Conservation (phyloP, 2,113 vertebrate genomes). For the Morphnarchus princeps region DNA sequence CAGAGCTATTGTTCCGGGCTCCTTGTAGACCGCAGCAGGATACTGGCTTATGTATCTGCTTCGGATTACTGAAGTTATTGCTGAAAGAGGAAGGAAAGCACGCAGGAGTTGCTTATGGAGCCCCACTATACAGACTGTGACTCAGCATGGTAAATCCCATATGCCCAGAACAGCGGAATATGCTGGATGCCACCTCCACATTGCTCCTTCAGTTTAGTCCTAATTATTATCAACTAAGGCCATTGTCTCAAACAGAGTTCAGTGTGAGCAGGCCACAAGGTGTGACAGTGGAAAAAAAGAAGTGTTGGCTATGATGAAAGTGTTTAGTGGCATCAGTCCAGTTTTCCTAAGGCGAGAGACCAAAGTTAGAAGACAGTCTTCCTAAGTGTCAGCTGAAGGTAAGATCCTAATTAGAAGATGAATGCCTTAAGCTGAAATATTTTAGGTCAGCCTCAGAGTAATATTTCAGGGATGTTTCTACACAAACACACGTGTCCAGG, state of each 20-base stretch:
- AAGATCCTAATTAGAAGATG: background rate
- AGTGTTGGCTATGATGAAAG: background rate
- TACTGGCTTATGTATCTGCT: conserved; percentile 30
- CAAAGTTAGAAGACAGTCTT: background rate
- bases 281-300: background rate
- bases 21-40: conserved; percentile 14
- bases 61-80: conserved; percentile 25
- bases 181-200: background rate
- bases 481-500: background rate
- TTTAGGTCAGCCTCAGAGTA: background rate
- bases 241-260: background rate
- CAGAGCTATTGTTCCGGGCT: conserved; percentile 44
- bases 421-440: background rate
- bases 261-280: background rate
- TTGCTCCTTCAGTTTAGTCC: background rate
- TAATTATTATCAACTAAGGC: background rate
- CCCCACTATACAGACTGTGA: background rate
- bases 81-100: conserved; percentile 36
- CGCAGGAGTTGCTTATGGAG: background rate
- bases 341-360: background rate
- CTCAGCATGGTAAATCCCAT: background rate
- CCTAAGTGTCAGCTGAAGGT: background rate
- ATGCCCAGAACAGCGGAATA: background rate
- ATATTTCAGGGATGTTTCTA: background rate
- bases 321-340: background rate